These are phyloP conservation scores for Odontomyia ornata DNA, from an alignment of 2,888 invertebrate species.

Conservation along the genomic window DNA sequence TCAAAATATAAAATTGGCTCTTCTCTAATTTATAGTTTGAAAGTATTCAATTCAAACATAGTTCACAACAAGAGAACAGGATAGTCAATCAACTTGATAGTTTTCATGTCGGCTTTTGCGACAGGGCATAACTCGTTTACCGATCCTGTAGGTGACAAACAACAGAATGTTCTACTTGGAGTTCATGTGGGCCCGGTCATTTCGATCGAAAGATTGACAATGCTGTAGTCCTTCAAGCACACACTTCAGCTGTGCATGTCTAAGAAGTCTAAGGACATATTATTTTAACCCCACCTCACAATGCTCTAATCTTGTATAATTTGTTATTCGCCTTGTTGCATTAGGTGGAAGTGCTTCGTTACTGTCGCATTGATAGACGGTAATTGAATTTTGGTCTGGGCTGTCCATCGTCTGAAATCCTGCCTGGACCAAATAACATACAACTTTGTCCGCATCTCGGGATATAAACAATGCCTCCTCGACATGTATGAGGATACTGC, in stretches of 20 bases:
- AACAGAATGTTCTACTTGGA: neutral
- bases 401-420: neutral
- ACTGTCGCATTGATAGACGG: conserved; percentile 47
- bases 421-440: neutral
- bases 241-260: neutral
- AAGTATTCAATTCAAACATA: no score
- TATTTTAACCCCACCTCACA: conserved; percentile 1
- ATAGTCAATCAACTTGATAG: neutral
- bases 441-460: neutral
- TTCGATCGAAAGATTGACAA: neutral
- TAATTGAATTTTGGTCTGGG: conserved; percentile 47
- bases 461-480: neutral
- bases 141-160: neutral
- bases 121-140: neutral
- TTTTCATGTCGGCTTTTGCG: neutral
- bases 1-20: no score
- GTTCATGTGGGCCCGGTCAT: neutral
- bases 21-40: no score
- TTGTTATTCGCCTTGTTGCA: conserved; percentile 48
- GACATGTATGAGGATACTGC: conserved; percentile 2
- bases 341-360: conserved; percentile 46
- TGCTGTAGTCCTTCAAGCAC: neutral
- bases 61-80: no score
- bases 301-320: conserved; percentile 45
- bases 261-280: neutral